Conservation (phyloP, 2,888 invertebrate genomes). For the Troilus luridus region DNA sequence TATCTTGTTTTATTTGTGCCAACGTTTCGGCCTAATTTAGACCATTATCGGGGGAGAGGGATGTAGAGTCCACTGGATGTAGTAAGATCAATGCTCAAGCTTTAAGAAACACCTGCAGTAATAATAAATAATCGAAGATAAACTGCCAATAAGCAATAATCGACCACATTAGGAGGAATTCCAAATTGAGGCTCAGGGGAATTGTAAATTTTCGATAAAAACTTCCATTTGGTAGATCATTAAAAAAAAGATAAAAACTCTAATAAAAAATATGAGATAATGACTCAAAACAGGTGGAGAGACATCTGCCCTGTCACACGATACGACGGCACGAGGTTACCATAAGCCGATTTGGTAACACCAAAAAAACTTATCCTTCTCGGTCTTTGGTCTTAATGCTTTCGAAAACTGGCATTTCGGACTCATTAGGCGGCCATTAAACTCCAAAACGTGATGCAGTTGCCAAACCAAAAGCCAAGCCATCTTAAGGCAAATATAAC, state of each 20-base stretch:
- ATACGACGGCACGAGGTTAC: not conserved
- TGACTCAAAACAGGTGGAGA: slow-evolving; percentile 24
- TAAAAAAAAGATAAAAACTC: not conserved
- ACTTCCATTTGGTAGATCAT: slow-evolving; percentile 1
- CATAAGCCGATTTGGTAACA: slow-evolving; percentile 50
- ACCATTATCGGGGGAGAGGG: too few species aligned
- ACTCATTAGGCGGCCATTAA: not conserved
- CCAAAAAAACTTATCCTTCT: slow-evolving; percentile 42
- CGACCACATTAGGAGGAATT: not conserved
- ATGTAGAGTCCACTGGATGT: too few species aligned
- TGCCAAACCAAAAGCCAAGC: not conserved
- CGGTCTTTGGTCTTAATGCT: not conserved
- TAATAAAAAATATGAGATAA: slow-evolving; percentile 27
- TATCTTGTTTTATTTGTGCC: too few species aligned
- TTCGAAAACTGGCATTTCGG: slow-evolving; percentile 28
- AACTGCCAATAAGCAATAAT: not conserved
- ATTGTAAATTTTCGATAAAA: slow-evolving; percentile 34
- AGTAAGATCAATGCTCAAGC: not conserved
- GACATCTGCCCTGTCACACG: slow-evolving; percentile 47
- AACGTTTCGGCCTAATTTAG: too few species aligned
- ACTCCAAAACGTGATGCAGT: not conserved
- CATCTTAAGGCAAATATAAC: not conserved
- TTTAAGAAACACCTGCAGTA: not conserved
- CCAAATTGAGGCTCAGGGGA: not conserved
- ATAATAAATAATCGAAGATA: not conserved